Evolutionary conservation across 2,888 invertebrate species (phyloP), one percentile per base, ranked within the genome.

Genomic region (Rugalucina vietnamica): DNA sequence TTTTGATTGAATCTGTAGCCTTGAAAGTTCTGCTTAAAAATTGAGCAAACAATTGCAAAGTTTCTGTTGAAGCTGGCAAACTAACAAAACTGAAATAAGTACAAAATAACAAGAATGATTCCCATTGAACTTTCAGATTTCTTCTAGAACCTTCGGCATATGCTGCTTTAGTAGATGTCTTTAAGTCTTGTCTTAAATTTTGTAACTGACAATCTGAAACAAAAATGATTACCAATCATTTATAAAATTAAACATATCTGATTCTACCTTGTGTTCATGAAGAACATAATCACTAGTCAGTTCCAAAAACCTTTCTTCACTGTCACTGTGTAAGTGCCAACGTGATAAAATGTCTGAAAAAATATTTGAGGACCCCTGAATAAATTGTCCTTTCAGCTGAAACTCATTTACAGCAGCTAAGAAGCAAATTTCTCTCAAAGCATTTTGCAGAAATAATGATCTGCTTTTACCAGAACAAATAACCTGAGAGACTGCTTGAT

Each of bases 1-100:
- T 77, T 32, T 54, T 65, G 27, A 77, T 77, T 27, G 69, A 69
- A 18, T 77, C 37, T 3, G 65, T 37, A 34, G 77, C 8, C 21
- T 70, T 70, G 24, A 77, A 77, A 1, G 43, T 21, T 70, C 77
- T 69, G 49, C 70, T 70, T 36, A 65, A 70, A 77, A 69, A 69
- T 34, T 77, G 77, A 49, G 49, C 70, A 77, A 32, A 77, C 21
- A 77, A 43, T 18, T 32, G 29, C 27, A 65, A 39, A 24, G 65
- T 70, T 18, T 69, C 69, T 43, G 77, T 50, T 39, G 69, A 32
- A 10, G 8, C 76, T 60, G 76, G 36, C 29, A 76, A 12, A 76
- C 18, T 27, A 24, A 12, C 60, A 21, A 76, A 76, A 24, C 43
- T 39, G 60, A 76, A 76, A 37, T 76, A 60, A 36, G 50, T 60